Percentiles rank a stretch among this genome's conserved stretches.
Conservation (phyloP, 2,888 invertebrate species). For the Julus scandinavius region DNA sequence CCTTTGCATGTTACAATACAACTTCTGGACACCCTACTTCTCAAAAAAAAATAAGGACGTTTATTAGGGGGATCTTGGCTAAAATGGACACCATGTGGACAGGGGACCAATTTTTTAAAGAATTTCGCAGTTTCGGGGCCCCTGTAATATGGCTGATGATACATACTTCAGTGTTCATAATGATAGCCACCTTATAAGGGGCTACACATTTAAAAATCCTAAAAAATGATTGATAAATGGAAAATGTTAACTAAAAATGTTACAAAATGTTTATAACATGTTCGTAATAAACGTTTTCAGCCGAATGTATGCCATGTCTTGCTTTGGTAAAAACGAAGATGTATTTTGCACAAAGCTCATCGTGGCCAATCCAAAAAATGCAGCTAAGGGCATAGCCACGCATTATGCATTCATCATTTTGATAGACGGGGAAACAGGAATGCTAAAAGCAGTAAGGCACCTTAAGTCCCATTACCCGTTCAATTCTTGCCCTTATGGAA, state of each 20-base stretch:
- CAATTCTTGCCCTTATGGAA: neutral
- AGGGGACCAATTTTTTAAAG: too few species aligned
- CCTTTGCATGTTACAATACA: too few species aligned
- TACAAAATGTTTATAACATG: neutral
- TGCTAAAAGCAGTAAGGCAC: conserved; percentile 36
- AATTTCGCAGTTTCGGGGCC: neutral
- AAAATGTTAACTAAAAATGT: too few species aligned
- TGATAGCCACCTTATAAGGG: neutral
- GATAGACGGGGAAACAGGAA: conserved; percentile 34
- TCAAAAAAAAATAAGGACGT: too few species aligned
- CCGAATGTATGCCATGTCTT: conserved; percentile 48
- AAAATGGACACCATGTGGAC: too few species aligned
- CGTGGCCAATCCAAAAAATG: conserved; percentile 40
- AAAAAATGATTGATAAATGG: too few species aligned
- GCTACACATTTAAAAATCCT: neutral
- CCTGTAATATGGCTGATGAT: neutral
- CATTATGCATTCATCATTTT: conserved; percentile 50
- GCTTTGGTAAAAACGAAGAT: conserved; percentile 40
- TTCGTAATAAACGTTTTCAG: neutral
- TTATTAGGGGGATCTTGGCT: too few species aligned
- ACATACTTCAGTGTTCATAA: neutral
- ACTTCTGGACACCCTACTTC: too few species aligned
- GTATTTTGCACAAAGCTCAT: conserved; percentile 43
- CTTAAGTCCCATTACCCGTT: neutral
- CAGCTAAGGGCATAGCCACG: neutral